Conservation (phyloP, 2,888 invertebrate species). For the Meloe dianella region DNA sequence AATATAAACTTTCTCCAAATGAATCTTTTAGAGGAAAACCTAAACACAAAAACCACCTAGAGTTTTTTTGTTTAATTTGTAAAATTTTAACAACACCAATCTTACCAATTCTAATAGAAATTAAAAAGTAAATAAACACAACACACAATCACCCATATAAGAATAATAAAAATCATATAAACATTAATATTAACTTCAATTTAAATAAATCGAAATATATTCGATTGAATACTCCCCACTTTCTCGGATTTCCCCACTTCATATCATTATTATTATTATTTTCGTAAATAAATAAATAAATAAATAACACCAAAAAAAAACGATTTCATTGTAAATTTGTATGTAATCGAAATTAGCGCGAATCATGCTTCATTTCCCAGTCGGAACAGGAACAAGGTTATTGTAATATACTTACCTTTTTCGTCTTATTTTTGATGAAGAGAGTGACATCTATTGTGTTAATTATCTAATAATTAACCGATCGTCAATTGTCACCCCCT, state of each 20-base stretch:
- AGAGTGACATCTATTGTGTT: neutral
- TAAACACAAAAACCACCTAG: too few species aligned
- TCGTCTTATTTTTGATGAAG: neutral
- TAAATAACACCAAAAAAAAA: too few species aligned
- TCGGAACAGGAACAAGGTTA: neutral
- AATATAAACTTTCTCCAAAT: neutral
- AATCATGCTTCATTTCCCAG: conserved; percentile 2
- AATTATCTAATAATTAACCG: neutral
- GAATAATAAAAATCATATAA: neutral
- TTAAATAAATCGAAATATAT: neutral
- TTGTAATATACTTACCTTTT: neutral
- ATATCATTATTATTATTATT: neutral
- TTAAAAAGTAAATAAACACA: neutral
- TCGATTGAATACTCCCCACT: neutral
- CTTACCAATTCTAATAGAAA: neutral
- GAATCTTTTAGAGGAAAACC: too few species aligned
- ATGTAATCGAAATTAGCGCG: too few species aligned
- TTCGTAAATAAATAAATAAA: too few species aligned
- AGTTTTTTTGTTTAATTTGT: neutral
- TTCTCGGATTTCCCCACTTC: neutral
- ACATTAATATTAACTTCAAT: neutral
- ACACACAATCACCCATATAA: neutral
- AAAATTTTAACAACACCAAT: neutral
- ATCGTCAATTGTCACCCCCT: neutral
- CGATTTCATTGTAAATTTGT: too few species aligned